phyloP scores from a whole-genome alignment of 2,113 vertebrate genomes.

The Scolopax mira region DNA sequence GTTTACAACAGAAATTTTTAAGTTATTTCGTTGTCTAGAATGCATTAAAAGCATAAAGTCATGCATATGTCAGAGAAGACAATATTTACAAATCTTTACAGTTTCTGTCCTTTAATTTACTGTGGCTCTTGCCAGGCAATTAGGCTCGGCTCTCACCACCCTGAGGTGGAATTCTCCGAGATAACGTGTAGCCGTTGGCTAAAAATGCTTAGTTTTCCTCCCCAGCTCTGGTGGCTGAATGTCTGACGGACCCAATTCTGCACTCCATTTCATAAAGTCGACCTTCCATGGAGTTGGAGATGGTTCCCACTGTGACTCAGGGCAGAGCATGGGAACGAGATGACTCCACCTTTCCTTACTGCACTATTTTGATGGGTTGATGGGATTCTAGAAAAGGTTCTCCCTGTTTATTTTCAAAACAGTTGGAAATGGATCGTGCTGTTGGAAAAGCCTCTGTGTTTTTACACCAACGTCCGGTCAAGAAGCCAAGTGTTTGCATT shows the following conservation, averaged over 20 bases:
- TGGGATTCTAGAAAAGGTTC: background rate
- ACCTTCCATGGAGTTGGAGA: background rate
- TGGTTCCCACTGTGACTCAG: background rate
- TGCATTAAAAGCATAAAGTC: constrained; percentile 43
- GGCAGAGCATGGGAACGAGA: background rate
- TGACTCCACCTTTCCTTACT: background rate
- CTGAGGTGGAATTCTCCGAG: background rate
- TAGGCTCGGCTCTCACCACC: background rate
- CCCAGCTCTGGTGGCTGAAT: background rate
- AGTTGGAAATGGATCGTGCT: background rate
- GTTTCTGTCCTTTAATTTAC: constrained; percentile 13
- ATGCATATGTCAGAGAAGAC: constrained; percentile 42
- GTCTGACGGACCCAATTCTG: background rate
- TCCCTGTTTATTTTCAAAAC: background rate
- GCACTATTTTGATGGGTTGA: background rate
- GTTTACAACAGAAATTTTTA: constrained; percentile 31
- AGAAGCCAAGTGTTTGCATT: background rate
- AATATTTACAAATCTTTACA: constrained; percentile 66
- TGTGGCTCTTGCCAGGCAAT: background rate
- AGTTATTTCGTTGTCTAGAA: constrained; percentile 39
- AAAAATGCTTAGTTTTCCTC: background rate
- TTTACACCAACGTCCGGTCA: background rate
- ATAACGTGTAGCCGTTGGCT: background rate
- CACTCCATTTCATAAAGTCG: background rate
- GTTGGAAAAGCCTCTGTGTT: background rate